A percentile compares a stretch with the other conserved stretches of the same genome.
Conservation (phyloP, 2,113 vertebrate species). For the Xyliphius kryptos region DNA sequence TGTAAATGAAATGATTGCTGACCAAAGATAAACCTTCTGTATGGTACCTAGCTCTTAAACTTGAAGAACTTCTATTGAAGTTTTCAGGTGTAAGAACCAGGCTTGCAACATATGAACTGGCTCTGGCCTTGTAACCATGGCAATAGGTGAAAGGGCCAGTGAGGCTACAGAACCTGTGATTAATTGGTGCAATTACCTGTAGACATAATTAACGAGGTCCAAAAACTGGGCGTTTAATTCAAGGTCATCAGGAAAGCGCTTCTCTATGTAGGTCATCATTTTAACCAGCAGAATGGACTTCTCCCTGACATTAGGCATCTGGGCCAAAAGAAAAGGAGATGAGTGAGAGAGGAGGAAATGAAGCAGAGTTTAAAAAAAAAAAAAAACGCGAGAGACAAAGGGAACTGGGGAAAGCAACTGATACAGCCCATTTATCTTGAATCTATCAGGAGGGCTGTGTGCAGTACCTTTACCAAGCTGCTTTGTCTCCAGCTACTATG, state of each 20-base stretch:
- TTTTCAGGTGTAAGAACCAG: slow-evolving; percentile 11
- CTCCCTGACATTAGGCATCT: slow-evolving; percentile 94
- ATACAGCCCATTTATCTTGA: slow-evolving; percentile 47
- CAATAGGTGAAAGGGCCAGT: slow-evolving; percentile 50
- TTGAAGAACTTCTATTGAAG: neutral
- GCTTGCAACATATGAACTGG: slow-evolving; percentile 1
- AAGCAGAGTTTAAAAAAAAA: neutral
- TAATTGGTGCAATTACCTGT: slow-evolving; percentile 84
- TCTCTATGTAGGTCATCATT: slow-evolving; percentile 99
- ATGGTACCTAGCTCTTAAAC: slow-evolving; percentile 23
- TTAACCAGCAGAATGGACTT: slow-evolving; percentile 98
- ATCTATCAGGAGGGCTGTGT: slow-evolving; percentile 37
- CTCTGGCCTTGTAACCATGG: slow-evolving; percentile 41
- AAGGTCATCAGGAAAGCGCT: slow-evolving; percentile 98
- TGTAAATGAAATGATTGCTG: neutral
- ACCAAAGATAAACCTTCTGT: neutral
- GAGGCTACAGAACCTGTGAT: slow-evolving; percentile 59
- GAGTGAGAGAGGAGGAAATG: slow-evolving; percentile 24
- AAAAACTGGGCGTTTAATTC: slow-evolving; percentile 97
- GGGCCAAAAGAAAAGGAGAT: slow-evolving; percentile 28
- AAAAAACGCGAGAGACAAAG: slow-evolving; percentile 9
- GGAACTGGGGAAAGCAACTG: slow-evolving; percentile 39
- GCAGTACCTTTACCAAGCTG: slow-evolving; percentile 36
- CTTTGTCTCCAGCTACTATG: slow-evolving; percentile 27
- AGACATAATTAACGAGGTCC: slow-evolving; percentile 99